A percentile compares a stretch with the other conserved stretches of the same genome.
Evolutionary conservation across 2,797 vertebrate species (phyloP).

Genomic region (Simalia tracyae): DNA sequence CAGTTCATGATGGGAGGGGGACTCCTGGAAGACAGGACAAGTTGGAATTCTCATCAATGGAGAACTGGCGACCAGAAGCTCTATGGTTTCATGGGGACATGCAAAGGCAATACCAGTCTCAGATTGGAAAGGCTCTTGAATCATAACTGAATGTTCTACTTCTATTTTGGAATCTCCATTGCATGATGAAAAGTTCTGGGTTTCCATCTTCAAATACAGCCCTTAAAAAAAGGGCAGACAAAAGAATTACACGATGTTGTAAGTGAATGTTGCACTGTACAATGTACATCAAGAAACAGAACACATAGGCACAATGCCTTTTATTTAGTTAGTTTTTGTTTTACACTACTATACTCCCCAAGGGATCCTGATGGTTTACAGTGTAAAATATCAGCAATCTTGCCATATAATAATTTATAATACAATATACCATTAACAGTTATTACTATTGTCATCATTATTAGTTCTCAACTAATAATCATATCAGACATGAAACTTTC

Average conservation of each 20-base stretch:
- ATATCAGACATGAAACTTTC: neutral
- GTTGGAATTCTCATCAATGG: neutral
- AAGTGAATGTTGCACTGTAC: neutral
- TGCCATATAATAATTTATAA: neutral
- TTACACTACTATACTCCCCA: neutral
- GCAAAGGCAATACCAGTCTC: neutral
- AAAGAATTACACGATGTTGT: neutral
- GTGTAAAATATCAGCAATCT: neutral
- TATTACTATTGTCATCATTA: neutral
- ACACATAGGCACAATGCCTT: neutral
- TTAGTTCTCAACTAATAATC: neutral
- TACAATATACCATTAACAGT: neutral
- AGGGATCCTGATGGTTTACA: neutral
- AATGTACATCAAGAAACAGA: neutral
- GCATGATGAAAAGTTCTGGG: slow-evolving; percentile 10
- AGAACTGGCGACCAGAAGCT: neutral
- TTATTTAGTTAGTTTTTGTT: neutral
- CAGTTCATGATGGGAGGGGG: neutral
- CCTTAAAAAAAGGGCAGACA: neutral
- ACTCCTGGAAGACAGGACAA: neutral
- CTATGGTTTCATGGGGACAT: neutral
- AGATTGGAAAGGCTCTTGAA: neutral
- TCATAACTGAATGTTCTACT: slow-evolving; percentile 49
- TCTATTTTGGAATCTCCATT: slow-evolving; percentile 47
- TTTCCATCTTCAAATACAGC: neutral